Conservation (phyloP, 2,888 invertebrate species). For the Drosophila pegasa region DNA sequence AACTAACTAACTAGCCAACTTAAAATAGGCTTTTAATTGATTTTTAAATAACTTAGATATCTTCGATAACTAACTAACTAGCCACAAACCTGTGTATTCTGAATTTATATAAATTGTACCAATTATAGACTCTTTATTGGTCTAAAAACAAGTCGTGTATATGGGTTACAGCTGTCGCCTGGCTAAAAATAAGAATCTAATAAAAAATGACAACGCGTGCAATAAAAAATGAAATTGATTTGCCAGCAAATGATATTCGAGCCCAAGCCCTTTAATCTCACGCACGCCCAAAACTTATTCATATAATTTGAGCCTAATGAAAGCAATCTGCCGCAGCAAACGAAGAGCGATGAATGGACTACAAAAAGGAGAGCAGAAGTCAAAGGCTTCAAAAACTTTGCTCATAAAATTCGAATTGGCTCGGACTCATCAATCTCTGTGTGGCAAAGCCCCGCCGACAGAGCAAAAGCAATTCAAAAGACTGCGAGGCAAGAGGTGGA, state of each 20-base stretch:
- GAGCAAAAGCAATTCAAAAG: conserved; percentile 54
- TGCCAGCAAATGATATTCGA: conserved; percentile 41
- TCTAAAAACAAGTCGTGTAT: background rate
- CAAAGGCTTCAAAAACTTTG: conserved; percentile 61
- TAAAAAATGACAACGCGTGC: conserved; percentile 24
- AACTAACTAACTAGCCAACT: too few relatives aligned
- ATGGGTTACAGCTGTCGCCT: conserved; percentile 7
- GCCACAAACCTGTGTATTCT: background rate
- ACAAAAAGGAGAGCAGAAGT: conserved; percentile 25
- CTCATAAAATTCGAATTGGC: conserved; percentile 54
- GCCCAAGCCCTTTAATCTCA: conserved; percentile 43
- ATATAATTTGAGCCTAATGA: conserved; percentile 68
- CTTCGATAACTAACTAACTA: background rate
- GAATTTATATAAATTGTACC: background rate
- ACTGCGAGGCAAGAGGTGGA: conserved; percentile 31
- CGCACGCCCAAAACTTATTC: conserved; percentile 33
- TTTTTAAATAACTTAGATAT: too few relatives aligned
- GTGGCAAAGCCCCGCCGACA: conserved; percentile 14
- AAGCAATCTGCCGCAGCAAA: conserved; percentile 57
- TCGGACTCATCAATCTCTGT: conserved; percentile 62
- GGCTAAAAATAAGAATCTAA: background rate
- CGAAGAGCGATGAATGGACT: conserved; percentile 6
- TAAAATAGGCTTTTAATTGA: background rate
- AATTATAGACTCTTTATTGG: background rate
- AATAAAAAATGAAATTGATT: conserved; percentile 57